Percentiles rank a stretch among this genome's conserved stretches.
Evolutionary conservation across 2,888 invertebrate species (phyloP).

Genomic region (Folsomia candida): DNA sequence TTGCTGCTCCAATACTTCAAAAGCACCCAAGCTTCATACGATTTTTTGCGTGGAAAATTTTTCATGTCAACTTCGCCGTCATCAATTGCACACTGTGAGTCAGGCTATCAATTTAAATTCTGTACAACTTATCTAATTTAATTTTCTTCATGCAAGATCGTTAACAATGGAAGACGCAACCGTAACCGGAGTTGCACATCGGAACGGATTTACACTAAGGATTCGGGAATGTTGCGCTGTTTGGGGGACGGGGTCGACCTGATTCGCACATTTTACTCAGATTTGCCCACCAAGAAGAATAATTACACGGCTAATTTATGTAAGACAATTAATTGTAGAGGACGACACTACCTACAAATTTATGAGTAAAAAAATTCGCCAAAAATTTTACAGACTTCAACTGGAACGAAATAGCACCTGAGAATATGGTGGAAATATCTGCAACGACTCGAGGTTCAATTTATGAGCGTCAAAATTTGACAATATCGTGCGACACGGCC

Average conservation of each 20-base stretch:
- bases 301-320: slow-evolving; percentile 34
- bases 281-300: slow-evolving; percentile 14
- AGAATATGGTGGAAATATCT: slow-evolving; percentile 28
- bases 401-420: slow-evolving; percentile 33
- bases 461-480: slow-evolving; percentile 31
- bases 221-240: slow-evolving; percentile 46
- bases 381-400: slow-evolving; percentile 35
- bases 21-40: slow-evolving; percentile 40
- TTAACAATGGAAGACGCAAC: slow-evolving; percentile 29
- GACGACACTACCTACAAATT: too few relatives aligned
- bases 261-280: slow-evolving; percentile 42
- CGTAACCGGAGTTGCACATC: slow-evolving; percentile 37
- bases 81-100: background rate
- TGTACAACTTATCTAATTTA: too few relatives aligned
- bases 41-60: slow-evolving; percentile 46
- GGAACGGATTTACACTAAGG: slow-evolving; percentile 37
- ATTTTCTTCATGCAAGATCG: too few relatives aligned
- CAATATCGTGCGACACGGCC: slow-evolving; percentile 29
- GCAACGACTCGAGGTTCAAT: slow-evolving; percentile 15
- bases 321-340: slow-evolving; percentile 17
- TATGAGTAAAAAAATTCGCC: background rate
- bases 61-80: slow-evolving; percentile 38
- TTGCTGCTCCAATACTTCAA: slow-evolving; percentile 46
- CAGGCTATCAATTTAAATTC: too few relatives aligned
- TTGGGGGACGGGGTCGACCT: slow-evolving; percentile 49